Conservation (phyloP, 2,113 vertebrate genomes). For the Megalops atlanticus region DNA sequence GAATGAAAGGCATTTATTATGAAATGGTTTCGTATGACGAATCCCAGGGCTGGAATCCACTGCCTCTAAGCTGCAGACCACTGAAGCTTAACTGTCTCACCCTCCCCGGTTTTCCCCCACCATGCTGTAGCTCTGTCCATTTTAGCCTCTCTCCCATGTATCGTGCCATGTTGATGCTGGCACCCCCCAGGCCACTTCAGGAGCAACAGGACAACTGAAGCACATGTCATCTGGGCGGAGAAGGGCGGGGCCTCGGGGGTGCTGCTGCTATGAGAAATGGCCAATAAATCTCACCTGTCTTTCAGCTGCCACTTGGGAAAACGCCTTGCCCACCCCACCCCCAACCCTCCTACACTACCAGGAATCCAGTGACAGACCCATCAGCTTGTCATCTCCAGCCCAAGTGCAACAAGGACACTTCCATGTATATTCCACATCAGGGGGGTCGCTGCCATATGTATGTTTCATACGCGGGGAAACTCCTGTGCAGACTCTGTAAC, state of each 20-base stretch:
- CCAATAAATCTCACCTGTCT: not conserved
- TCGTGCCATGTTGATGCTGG: no score
- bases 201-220: not conserved
- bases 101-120: not conserved
- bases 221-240: not conserved
- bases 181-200: not conserved
- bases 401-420: not conserved
- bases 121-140: not conserved
- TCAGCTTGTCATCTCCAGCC: slow-evolving; percentile 1
- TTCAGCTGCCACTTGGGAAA: not conserved
- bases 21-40: not conserved
- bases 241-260: not conserved
- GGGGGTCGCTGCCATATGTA: not conserved
- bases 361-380: not conserved
- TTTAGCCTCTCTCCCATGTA: no score
- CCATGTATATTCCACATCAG: slow-evolving; percentile 6
- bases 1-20: not conserved
- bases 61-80: not conserved
- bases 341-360: not conserved
- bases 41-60: not conserved
- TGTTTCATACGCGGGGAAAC: not conserved
- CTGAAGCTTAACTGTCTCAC: not conserved
- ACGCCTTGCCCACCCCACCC: not conserved
- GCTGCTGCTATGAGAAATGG: not conserved
- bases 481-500: not conserved